Conservation (phyloP, 2,888 invertebrate species). For the Elegia similella region DNA sequence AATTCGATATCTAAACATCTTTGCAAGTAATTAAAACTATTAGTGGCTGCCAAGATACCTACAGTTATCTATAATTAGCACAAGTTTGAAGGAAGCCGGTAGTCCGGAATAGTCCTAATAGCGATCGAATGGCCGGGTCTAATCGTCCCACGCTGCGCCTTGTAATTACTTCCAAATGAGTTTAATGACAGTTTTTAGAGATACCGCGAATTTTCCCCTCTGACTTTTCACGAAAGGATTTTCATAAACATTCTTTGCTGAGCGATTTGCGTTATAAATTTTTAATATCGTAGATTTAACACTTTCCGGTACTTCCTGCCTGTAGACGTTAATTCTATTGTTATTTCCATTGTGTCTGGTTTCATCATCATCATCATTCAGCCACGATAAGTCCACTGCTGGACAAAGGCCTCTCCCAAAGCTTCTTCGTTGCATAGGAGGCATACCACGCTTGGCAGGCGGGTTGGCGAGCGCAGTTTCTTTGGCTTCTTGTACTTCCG, state of each 20-base stretch:
- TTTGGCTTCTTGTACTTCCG: too few species aligned
- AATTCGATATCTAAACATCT: neutral
- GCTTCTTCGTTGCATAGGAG: too few species aligned
- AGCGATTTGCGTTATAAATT: conserved; percentile 23
- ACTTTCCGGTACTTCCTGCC: too few species aligned
- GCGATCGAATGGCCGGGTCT: conserved; percentile 49
- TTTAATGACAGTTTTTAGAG: conserved; percentile 48
- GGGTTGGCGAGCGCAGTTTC: too few species aligned
- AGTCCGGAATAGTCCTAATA: conserved; percentile 39
- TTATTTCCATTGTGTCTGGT: too few species aligned
- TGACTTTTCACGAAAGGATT: conserved; percentile 30
- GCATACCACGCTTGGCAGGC: too few species aligned
- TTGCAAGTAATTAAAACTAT: neutral
- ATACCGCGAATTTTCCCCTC: conserved; percentile 31
- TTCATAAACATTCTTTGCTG: conserved; percentile 38
- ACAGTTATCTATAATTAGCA: conserved; percentile 31
- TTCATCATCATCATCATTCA: too few species aligned
- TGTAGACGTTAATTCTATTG: too few species aligned
- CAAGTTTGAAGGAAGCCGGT: conserved; percentile 32
- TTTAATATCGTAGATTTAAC: neutral
- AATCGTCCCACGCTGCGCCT: conserved; percentile 41
- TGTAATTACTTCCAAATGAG: conserved; percentile 55
- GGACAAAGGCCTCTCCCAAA: too few species aligned
- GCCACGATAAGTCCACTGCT: too few species aligned
- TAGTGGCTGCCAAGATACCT: neutral